Base-by-base conservation (phyloP, 2,113 vertebrate species). In the Pandion haliaetus region DNA sequence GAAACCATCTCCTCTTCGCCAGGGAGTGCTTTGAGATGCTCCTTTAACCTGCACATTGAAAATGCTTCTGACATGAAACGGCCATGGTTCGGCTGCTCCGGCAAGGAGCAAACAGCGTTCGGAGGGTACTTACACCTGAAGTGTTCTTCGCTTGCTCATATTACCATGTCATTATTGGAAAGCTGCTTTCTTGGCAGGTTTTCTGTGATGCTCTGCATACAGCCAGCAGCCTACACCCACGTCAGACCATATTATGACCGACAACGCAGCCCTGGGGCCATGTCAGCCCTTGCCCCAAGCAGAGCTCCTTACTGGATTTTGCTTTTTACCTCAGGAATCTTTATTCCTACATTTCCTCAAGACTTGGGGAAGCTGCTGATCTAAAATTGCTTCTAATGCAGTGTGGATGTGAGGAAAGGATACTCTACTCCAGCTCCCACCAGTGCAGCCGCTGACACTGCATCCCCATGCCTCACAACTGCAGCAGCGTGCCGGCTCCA, bases 41-140 rank as follows among this genome's bases (percentile, higher is more conserved):
- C 98, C 91, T 98, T 98, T 77, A 99, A 94, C 93, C 98, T 99
- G 93, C 25, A 69, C 44, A 44, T 92, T 49, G 82, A 72, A 89
- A 97, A 92, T 69, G 76, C 29, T 50, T 62, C 63, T 49, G 28
- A 63, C 23, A 20, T 87, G 59, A 88, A 38, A 49, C 8, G 7
- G 45, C 26, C 59, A 1, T 0, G 2, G 40, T 47, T 52, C 1
- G 5, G 52, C 83, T 70, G 61, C 34, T 90, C 50, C 2, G 2
- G 62, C 49, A 38, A 88, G 63, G 26, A 85, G 69, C 61, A 80
- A 63, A 61, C 0, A 0, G 42, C 8, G 2, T 57, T 65, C 70
- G 76, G 63, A 84, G 55, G 20, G 21, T 34, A 16, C 45, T 57
- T 47, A 28, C 24, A 28, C 19, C 36, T 36, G 47, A 67, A 66